phyloP scores from a whole-genome alignment of 1,140 invertebrate genomes.

The Mactra quadrangularis region DNA sequence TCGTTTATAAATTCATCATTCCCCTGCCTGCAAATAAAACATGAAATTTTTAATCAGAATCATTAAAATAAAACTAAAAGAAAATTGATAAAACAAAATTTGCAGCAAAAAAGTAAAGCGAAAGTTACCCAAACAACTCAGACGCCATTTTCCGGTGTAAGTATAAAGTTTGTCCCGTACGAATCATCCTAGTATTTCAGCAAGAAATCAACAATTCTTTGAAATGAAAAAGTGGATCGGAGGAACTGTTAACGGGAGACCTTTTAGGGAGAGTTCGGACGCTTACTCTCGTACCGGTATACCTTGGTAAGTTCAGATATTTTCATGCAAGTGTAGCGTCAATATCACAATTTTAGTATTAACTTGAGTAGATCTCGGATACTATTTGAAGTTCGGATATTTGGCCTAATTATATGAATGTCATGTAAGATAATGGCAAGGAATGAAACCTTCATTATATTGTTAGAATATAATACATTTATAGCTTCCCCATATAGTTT shows the following conservation, averaged over 20 bases:
- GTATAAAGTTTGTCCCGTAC: neutral
- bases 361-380: no score
- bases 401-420: no score
- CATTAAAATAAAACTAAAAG: neutral
- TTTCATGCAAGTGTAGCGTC: no score
- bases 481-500: no score
- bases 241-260: constrained; percentile 67
- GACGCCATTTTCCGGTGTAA: constrained; percentile 64
- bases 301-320: constrained; percentile 64
- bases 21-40: constrained; percentile 73
- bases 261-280: constrained; percentile 66
- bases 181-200: neutral
- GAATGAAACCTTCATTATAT: no score
- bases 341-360: no score
- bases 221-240: constrained; percentile 30
- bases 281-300: constrained; percentile 65
- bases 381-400: no score
- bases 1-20: constrained; percentile 80
- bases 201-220: neutral
- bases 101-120: constrained; percentile 7
- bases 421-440: no score
- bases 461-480: no score
- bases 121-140: constrained; percentile 67
- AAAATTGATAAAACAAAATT: neutral
- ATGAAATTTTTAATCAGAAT: constrained; percentile 23